Base-by-base conservation (phyloP, 2,888 invertebrate species). In the Papilio elwesi region DNA sequence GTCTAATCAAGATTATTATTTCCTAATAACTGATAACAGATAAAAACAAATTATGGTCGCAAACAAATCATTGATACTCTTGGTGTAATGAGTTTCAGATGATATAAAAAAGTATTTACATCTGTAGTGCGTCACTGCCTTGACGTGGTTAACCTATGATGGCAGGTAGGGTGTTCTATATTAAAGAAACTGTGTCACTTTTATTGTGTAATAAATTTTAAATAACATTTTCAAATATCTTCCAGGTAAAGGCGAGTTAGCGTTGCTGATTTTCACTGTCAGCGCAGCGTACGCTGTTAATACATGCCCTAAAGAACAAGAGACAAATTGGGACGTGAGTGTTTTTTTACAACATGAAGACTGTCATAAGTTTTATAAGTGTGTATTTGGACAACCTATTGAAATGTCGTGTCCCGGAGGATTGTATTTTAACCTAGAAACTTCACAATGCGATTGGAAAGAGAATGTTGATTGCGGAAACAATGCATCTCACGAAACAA, bases 321-420 rank as follows among this genome's bases (percentile, higher is more conserved):
- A 76, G 68, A 38, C 10, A 0, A 79, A 91, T 77, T 90, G 90
- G 88, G 74, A 76, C 26, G 84, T 89, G 15, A 89, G 89, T 74
- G 92, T 94, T 81, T 94, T 96, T 71, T 90, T 96, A 0, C 93
- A 93, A 38, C 92, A 93, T 66, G 90, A 88, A 0, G 91, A 94
- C 69, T 96, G 96, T 81, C 89, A 95, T 70, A 95, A 94, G 81
- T 96, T 95, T 84, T 92, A 96, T 70, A 96, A 95, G 80, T 96
- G 96, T 81, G 95, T 96, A 85, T 95, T 95, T 75, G 96, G 95
- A 8, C 78, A 89, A 0, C 95, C 94, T 0, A 84, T 95, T 1
- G 95, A 95, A 77, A 94, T 95, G 80, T 81, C 82, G 0, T 96
- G 96, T 78, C 94, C 94, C 0, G 79, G 83, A 0, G 94, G 93